Conservation (phyloP, 2,888 invertebrate species). For the Ochropacha duplaris region DNA sequence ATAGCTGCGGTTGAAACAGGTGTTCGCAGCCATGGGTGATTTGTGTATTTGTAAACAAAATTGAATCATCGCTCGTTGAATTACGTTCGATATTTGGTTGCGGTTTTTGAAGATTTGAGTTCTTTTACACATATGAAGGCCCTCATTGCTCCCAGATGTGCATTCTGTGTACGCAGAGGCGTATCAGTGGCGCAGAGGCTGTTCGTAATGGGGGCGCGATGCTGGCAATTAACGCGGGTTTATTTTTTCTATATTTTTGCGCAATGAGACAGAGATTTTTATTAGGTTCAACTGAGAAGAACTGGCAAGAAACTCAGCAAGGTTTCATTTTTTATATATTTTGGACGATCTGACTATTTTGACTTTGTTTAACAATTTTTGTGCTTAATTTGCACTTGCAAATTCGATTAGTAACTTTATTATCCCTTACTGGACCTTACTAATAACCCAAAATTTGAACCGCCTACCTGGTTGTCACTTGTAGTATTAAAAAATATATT, state of each 20-base stretch:
- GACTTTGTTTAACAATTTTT: not conserved
- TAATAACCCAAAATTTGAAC: too few relatives aligned
- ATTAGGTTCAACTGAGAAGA: too few relatives aligned
- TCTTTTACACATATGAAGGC: conserved; percentile 33
- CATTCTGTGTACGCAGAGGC: conserved; percentile 68
- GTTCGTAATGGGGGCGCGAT: conserved; percentile 64
- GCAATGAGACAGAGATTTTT: not conserved
- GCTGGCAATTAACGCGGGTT: conserved; percentile 67
- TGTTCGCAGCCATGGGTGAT: conserved; percentile 69
- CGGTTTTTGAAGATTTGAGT: conserved; percentile 20
- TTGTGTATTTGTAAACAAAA: conserved; percentile 12
- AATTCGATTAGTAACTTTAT: too few relatives aligned
- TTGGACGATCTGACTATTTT: too few relatives aligned
- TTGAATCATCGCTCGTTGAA: not conserved
- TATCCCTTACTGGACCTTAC: too few relatives aligned
- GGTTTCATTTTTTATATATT: too few relatives aligned
- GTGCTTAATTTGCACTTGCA: too few relatives aligned
- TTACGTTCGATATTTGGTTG: conserved; percentile 32
- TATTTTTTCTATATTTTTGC: conserved; percentile 25
- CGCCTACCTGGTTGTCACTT: too few relatives aligned
- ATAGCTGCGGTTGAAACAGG: conserved; percentile 78
- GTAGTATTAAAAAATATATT: too few relatives aligned
- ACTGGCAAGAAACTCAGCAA: too few relatives aligned
- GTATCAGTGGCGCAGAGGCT: conserved; percentile 65
- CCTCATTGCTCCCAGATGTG: conserved; percentile 81